Conservation (phyloP, 2,797 vertebrate species). For the Poecilia picta region DNA sequence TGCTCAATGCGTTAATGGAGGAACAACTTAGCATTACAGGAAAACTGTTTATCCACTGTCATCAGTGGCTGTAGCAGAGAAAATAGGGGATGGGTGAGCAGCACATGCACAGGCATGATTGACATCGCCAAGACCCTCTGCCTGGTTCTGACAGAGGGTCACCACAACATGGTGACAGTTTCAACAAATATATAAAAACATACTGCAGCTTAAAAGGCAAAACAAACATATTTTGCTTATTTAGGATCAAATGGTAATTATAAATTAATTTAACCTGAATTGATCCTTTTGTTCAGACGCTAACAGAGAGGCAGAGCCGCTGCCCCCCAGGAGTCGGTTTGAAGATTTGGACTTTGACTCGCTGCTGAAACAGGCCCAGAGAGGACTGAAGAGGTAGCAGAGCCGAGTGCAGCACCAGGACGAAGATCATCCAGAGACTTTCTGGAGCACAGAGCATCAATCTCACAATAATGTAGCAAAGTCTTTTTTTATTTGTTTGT, state of each 20-base stretch:
- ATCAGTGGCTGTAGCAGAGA: too few relatives aligned
- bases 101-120: too few relatives aligned
- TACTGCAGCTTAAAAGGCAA: background rate
- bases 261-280: background rate
- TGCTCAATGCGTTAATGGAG: too few relatives aligned
- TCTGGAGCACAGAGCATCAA: constrained; percentile 43
- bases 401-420: background rate
- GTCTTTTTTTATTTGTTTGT: constrained; percentile 12
- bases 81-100: too few relatives aligned
- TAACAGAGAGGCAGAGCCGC: constrained; percentile 81
- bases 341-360: constrained; percentile 93
- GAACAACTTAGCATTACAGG: too few relatives aligned
- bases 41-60: too few relatives aligned
- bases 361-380: constrained; percentile 94
- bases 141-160: too few relatives aligned
- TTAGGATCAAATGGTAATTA: background rate
- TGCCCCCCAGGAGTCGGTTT: constrained; percentile 81
- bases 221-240: background rate
- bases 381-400: constrained; percentile 86
- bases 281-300: constrained; percentile 82
- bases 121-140: too few relatives aligned
- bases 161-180: too few relatives aligned
- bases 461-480: constrained; percentile 55
- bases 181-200: too few relatives aligned
- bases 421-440: background rate